Conservation (phyloP, 2,113 vertebrate species). For the Crotalus tigris region DNA sequence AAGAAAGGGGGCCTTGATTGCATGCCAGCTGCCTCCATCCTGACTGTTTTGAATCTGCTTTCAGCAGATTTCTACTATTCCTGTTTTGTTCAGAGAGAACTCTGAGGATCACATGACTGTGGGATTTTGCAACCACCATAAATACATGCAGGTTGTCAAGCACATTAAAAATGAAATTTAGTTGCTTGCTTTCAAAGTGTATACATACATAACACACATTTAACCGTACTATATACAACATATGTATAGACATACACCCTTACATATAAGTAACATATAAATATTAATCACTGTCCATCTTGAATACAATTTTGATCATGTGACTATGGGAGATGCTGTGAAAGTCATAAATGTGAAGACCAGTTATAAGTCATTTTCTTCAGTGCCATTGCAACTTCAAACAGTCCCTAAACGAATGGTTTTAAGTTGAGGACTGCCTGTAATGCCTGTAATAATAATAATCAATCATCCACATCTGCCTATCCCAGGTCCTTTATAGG, state of each 20-base stretch:
- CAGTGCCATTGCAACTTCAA: background rate
- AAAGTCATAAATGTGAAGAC: background rate
- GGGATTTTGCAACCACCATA: background rate
- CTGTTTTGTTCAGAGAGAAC: background rate
- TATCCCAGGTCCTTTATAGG: background rate
- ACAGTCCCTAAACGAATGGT: background rate
- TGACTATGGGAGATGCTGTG: background rate
- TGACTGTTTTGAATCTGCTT: background rate
- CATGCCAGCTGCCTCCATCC: background rate
- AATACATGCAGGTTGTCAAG: background rate
- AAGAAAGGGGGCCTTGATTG: background rate
- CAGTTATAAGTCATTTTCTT: background rate
- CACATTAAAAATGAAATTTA: too few relatives aligned
- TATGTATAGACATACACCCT: too few relatives aligned
- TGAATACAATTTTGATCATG: background rate
- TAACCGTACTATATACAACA: too few relatives aligned
- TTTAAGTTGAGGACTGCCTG: background rate
- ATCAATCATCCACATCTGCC: background rate
- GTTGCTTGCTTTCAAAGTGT: too few relatives aligned
- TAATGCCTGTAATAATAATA: background rate
- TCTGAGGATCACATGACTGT: background rate
- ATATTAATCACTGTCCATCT: too few relatives aligned
- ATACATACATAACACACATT: too few relatives aligned
- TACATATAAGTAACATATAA: too few relatives aligned
- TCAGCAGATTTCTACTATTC: background rate